These are phyloP conservation scores for Ostrea denselamellosa DNA, from an alignment of 1,140 invertebrate species.

Conservation along the genomic window DNA sequence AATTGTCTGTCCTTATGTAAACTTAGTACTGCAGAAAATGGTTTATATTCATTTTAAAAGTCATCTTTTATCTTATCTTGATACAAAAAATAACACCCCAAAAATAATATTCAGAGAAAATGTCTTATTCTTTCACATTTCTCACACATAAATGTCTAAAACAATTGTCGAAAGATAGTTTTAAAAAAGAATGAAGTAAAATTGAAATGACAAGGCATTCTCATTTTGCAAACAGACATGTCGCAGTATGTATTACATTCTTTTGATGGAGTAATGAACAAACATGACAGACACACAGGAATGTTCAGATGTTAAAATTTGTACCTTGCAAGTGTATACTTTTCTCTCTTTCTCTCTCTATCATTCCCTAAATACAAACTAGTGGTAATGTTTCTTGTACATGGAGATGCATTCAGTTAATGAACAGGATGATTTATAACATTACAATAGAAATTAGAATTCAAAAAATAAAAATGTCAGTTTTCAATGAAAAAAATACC, in stretches of 20 bases:
- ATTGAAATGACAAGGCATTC: conserved; percentile 1
- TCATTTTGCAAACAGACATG: neutral
- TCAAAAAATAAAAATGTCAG: too few species aligned
- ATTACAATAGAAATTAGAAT: too few species aligned
- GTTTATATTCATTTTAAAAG: neutral
- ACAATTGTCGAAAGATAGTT: neutral
- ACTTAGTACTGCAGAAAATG: neutral
- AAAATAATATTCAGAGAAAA: neutral
- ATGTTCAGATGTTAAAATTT: neutral
- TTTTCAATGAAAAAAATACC: neutral
- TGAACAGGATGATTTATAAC: too few species aligned
- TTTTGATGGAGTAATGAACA: neutral
- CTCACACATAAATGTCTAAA: conserved; percentile 23
- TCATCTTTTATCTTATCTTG: neutral
- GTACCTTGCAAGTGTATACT: neutral
- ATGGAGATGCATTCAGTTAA: too few species aligned
- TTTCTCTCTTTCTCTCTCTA: conserved; percentile 22
- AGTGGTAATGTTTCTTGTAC: neutral
- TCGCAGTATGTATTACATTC: neutral
- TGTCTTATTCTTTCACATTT: neutral
- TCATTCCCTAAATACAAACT: neutral
- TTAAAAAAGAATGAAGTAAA: neutral
- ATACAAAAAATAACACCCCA: neutral
- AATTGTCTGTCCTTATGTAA: neutral
- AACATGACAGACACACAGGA: neutral